Base-by-base conservation (phyloP, 2,888 invertebrate genomes). In the Eristalis pertinax region DNA sequence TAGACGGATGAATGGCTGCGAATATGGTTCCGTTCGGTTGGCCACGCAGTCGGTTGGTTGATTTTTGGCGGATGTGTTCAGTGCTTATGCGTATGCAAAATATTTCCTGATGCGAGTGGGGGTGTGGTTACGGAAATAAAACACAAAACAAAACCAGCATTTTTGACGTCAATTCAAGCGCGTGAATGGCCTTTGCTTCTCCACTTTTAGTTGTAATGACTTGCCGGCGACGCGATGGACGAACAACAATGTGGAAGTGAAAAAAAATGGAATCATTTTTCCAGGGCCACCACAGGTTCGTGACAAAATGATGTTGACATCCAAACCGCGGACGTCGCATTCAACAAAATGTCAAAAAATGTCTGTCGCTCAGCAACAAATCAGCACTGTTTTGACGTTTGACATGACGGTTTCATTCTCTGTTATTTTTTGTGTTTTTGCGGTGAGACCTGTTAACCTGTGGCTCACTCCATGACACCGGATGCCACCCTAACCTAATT, bases 321-420 rank as follows among this genome's bases (percentile, higher is more conserved):
- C 64, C n/a, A 58, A 73, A 87, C 84, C 87, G 76, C 87, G 72
- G 78, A 82, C 83, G 83, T 64, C 65, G 81, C 80, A 43, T 35
- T 74, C 65, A 81, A 69, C 64, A 72, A 80, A 87, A 76, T 76
- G 84, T 87, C 84, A 87, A 87, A 87, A 87, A 87, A 65, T 78
- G 65, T 79, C 76, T 68, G 63, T 68, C 76, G 29, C 13, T 73
- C 75, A 65, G 19, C n/a, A 24, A 29, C 72, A 72, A 79, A 70
- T 72, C 72, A 67, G 69, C 50, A 68, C 70, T 83, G 83, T 80
- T 84, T 74, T 83, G 87, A 79, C 79, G 65, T 79, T 67, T 79
- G 83, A 78, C 75, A 75, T 35, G 43, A 74, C 50, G 78, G 69
- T 62, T 78, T 74, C 4, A 10, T 50, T 50, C 1, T 50, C 75